These are phyloP conservation scores for Cygnus atratus DNA, from an alignment of 2,113 vertebrate species.

Conservation along the genomic window DNA sequence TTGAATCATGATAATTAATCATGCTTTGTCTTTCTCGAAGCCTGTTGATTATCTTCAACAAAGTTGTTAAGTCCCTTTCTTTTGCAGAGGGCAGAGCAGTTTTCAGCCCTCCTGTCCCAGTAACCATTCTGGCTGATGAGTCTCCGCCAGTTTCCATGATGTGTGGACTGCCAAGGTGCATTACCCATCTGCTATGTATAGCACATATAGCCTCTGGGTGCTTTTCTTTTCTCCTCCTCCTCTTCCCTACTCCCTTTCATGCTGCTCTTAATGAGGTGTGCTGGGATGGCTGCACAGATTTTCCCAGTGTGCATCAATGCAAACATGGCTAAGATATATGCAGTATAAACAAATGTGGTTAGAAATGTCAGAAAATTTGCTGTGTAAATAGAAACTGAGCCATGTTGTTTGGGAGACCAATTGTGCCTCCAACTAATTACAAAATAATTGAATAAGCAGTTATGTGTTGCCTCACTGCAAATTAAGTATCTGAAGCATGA, in stretches of 20 bases:
- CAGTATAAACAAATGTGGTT: not conserved
- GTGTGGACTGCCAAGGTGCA: fast-evolving
- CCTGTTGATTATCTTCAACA: not conserved
- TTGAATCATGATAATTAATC: not conserved
- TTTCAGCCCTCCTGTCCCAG: not conserved
- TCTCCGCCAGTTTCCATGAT: not conserved
- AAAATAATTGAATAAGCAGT: not conserved
- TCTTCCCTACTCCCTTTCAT: not conserved
- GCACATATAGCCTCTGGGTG: not conserved
- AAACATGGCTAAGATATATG: not conserved
- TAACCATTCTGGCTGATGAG: not conserved
- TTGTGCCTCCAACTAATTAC: not conserved
- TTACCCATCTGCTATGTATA: not conserved
- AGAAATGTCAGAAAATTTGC: not conserved
- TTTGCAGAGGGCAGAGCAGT: not conserved
- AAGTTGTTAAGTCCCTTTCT: not conserved
- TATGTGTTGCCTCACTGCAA: not conserved
- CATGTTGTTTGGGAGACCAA: not conserved
- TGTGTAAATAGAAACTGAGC: not conserved
- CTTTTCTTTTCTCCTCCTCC: not conserved
- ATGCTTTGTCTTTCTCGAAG: not conserved
- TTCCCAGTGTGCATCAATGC: not conserved
- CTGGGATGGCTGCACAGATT: not conserved
- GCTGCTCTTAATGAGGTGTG: not conserved
- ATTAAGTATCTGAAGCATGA: not conserved